Conservation (phyloP, 2,888 invertebrate species). For the Leptinotarsa haldemani region DNA sequence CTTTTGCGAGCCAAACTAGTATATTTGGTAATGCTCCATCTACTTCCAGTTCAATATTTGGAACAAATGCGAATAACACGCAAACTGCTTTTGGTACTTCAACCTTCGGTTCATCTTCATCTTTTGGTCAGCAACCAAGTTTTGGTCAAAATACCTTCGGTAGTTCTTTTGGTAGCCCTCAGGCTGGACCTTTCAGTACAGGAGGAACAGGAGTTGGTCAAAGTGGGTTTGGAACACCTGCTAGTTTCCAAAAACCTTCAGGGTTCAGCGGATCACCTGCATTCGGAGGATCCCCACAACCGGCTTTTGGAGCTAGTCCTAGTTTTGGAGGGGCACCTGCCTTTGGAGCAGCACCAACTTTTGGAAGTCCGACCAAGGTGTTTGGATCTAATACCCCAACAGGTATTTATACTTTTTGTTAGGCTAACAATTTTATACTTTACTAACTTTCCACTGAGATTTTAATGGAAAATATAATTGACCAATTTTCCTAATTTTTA, state of each 20-base stretch:
- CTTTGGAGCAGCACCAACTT: slow-evolving; percentile 55
- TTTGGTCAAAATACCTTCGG: slow-evolving; percentile 58
- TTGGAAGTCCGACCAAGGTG: slow-evolving; percentile 65
- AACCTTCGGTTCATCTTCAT: slow-evolving; percentile 43
- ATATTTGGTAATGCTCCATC: slow-evolving; percentile 42
- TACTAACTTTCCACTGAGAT: not conserved
- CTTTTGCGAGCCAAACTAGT: slow-evolving; percentile 39
- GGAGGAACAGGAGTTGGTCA: slow-evolving; percentile 61
- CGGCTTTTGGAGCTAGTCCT: slow-evolving; percentile 66
- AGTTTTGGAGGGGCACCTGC: slow-evolving; percentile 66
- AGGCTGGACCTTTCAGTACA: slow-evolving; percentile 60
- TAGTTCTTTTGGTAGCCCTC: slow-evolving; percentile 48
- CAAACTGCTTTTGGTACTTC: slow-evolving; percentile 39
- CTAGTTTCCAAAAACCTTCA: slow-evolving; percentile 57
- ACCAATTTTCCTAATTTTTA: too few species aligned
- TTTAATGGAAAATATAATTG: too few species aligned
- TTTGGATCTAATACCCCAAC: slow-evolving; percentile 58
- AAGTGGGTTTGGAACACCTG: slow-evolving; percentile 63
- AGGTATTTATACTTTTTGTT: slow-evolving; percentile 35
- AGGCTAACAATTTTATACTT: too few species aligned
- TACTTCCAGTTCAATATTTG: slow-evolving; percentile 45
- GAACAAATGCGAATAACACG: slow-evolving; percentile 33
- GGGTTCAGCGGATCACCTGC: slow-evolving; percentile 58
- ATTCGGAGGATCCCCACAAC: slow-evolving; percentile 62
- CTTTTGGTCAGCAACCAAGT: slow-evolving; percentile 52